Evolutionary conservation across 2,888 invertebrate genomes (phyloP), one percentile per base, ranked within the genome.

Genomic region (Sphecodes monilicornis): DNA sequence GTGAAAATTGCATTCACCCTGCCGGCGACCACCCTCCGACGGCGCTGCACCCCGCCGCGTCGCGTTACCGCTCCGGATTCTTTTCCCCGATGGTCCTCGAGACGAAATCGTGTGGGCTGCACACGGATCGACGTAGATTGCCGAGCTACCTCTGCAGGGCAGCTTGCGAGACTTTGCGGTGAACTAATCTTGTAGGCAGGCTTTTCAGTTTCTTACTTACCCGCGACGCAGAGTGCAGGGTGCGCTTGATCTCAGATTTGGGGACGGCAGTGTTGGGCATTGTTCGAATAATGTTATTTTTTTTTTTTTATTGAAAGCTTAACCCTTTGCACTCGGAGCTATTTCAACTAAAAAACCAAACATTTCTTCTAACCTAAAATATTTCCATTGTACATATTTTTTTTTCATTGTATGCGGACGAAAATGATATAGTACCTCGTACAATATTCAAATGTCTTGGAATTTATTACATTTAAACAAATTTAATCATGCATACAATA

Each of bases 1-100:
- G 91, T 91, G 93, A 90, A 91, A 93, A 91, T 92, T 93, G 88
- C 88, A 88, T 87, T 87, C 86, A 89, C 86, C 76, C 85, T 76
- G 46, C 64, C 86, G 86, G 78, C 85, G 76, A 54, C 76, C 70
- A 77, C 43, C 82, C 85, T 76, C 64, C 26, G 41, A 70, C 36
- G 8, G 71, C 32, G n/a, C 54, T 46, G 32, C 71, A 43, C 26
- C 29, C n/a, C 66, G 4, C 57, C 13, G 70, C 66, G 29, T 22
- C 46, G 39, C 72, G 39, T 26, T 71, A 72, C 66, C 39, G 41
- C 46, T 57, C 57, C 4, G 41, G 43, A 70, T 71, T 81, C 74
- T 74, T 84, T n/a, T 46, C 32, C 18, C 54, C 46, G 50, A 68
- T 68, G 66, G 66, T 66, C 60, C 75, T 75, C 50, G 66, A 68